Conservation (phyloP, 2,888 invertebrate species). For the Tipula helvola region DNA sequence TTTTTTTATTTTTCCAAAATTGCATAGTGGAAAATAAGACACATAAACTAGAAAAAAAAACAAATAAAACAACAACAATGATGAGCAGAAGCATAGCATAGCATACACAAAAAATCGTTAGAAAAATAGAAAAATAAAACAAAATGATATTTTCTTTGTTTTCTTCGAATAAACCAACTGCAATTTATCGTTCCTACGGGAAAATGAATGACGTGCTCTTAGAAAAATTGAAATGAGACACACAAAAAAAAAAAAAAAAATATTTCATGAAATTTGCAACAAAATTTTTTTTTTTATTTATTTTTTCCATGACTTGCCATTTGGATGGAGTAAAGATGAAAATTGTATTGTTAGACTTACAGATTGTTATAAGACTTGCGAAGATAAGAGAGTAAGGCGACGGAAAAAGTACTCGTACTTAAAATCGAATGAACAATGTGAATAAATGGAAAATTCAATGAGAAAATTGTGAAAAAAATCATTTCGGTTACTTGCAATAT, state of each 20-base stretch:
- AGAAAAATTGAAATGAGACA: slow-evolving; percentile 15
- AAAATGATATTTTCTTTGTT: neutral
- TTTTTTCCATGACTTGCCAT: neutral
- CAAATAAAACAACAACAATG: neutral
- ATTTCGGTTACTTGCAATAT: neutral
- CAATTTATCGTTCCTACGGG: slow-evolving; percentile 17
- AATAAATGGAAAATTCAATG: neutral
- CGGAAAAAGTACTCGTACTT: neutral
- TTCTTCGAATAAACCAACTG: slow-evolving; percentile 12
- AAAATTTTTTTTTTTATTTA: neutral
- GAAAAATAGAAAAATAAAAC: neutral
- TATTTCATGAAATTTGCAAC: slow-evolving; percentile 7
- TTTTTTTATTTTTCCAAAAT: neutral
- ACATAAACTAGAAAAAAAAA: neutral
- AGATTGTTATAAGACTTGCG: neutral
- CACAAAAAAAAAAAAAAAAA: neutral
- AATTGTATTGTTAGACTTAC: neutral
- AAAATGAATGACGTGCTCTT: slow-evolving; percentile 16
- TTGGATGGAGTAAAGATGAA: neutral
- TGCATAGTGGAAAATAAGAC: neutral
- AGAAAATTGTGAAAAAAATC: neutral
- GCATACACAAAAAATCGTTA: neutral
- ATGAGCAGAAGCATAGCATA: neutral
- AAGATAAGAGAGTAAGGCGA: neutral
- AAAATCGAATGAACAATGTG: neutral